Conservation (phyloP, 2,888 invertebrate genomes). For the Artemia sinica region DNA sequence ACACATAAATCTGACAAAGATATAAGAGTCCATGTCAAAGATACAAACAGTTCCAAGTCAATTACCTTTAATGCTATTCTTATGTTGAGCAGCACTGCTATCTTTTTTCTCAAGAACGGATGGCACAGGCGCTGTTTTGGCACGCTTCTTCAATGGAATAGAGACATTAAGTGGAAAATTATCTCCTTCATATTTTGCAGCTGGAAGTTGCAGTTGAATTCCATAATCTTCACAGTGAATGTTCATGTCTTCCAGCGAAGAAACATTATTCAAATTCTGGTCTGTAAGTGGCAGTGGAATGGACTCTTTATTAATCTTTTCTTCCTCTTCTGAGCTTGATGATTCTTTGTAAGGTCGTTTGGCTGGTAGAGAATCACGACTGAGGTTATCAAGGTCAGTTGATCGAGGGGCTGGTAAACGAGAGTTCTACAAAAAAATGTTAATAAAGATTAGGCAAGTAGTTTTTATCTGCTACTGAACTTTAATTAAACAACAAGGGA, state of each 20-base stretch:
- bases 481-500: no score
- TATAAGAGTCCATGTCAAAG: no score
- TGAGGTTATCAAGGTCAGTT: not conserved
- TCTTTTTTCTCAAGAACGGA: not conserved
- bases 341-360: conserved; percentile 5
- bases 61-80: no score
- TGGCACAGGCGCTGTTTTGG: not conserved
- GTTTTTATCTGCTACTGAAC: no score
- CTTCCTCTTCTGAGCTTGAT: conserved; percentile 12
- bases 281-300: not conserved
- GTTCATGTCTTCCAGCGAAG: not conserved
- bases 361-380: not conserved
- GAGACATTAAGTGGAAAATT: not conserved
- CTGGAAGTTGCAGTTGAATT: not conserved
- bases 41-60: no score
- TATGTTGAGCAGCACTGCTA: no score
- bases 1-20: no score
- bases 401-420: not conserved
- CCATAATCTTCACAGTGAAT: not conserved
- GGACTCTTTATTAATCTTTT: not conserved
- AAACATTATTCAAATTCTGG: conserved; percentile 3
- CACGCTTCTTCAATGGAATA: conserved; percentile 5
- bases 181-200: not conserved
- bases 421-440: not conserved
- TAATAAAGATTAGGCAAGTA: no score